These are phyloP conservation scores for Monochamus saltuarius DNA, from an alignment of 1,140 invertebrate genomes.

Conservation along the genomic window DNA sequence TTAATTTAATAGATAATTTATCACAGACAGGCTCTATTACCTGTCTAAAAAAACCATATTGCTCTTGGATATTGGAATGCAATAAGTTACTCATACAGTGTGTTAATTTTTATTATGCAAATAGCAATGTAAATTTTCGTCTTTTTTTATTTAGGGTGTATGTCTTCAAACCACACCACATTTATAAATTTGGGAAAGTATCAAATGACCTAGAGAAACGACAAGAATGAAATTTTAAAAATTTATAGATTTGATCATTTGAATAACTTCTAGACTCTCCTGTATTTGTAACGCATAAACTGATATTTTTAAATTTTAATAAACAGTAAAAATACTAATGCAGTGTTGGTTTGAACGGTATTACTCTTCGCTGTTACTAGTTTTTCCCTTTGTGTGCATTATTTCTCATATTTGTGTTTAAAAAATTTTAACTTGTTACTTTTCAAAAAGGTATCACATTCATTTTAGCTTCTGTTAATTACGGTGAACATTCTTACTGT, in stretches of 20 bases:
- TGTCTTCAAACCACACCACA: too few relatives aligned
- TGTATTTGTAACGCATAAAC: too few relatives aligned
- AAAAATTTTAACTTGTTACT: constrained; percentile 11
- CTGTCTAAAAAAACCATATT: constrained; percentile 10
- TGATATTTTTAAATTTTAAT: too few relatives aligned
- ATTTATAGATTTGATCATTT: too few relatives aligned
- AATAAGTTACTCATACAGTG: constrained; percentile 24
- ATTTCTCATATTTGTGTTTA: constrained; percentile 8
- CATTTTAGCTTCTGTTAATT: constrained; percentile 1
- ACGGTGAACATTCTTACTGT: too few relatives aligned
- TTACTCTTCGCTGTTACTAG: constrained; percentile 11
- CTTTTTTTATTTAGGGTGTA: too few relatives aligned
- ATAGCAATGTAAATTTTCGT: background rate
- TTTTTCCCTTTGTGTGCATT: constrained; percentile 4
- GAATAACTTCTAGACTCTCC: too few relatives aligned
- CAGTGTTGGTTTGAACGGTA: background rate
- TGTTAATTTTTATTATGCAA: constrained; percentile 11
- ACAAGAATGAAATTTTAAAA: too few relatives aligned
- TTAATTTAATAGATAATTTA: constrained; percentile 35
- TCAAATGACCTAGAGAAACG: too few relatives aligned
- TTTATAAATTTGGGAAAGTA: too few relatives aligned
- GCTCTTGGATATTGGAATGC: constrained; percentile 17
- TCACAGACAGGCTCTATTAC: constrained; percentile 8
- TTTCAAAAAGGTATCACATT: constrained; percentile 2
- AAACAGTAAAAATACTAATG: too few relatives aligned